Evolutionary conservation across 1,140 invertebrate genomes (phyloP).

Genomic region (Drosophila nannoptera): DNA sequence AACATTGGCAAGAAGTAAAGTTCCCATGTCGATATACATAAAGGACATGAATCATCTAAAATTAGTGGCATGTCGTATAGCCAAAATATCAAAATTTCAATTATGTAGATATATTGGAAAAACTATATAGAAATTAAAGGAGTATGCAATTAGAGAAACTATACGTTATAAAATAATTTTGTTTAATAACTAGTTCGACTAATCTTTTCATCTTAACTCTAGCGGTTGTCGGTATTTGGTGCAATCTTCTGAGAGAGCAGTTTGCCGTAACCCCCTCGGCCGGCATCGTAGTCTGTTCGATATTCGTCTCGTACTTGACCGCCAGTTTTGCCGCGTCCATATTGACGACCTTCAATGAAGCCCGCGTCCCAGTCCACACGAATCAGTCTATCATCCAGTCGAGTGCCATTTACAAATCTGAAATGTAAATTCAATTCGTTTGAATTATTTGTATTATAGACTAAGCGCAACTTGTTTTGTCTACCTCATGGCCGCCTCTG

Average conservation of each 20-base stretch:
- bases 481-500: slow-evolving; percentile 94
- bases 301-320: slow-evolving; percentile 99
- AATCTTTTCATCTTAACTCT: slow-evolving; percentile 27
- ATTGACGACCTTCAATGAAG: slow-evolving; percentile 98
- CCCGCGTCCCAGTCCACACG: slow-evolving; percentile 99
- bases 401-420: slow-evolving; percentile 96
- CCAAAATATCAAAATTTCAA: slow-evolving; percentile 55
- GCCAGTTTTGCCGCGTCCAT: slow-evolving; percentile 98
- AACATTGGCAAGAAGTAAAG: slow-evolving; percentile 82
- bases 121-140: slow-evolving; percentile 56
- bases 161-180: slow-evolving; percentile 34
- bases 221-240: slow-evolving; percentile 80
- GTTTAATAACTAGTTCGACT: slow-evolving; percentile 42
- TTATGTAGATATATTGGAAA: slow-evolving; percentile 44
- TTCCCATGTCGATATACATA: slow-evolving; percentile 17
- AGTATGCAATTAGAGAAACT: slow-evolving; percentile 56
- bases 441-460: not conserved
- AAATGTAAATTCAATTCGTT: not conserved
- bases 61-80: slow-evolving; percentile 41
- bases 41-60: slow-evolving; percentile 32
- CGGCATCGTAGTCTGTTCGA: slow-evolving; percentile 96
- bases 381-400: slow-evolving; percentile 97
- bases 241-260: slow-evolving; percentile 91
- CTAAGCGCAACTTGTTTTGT: too few species aligned
- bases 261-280: slow-evolving; percentile 97